Evolutionary conservation across 2,888 invertebrate genomes (phyloP), one percentile per base, ranked within the genome.

Genomic region (Matsumyia berberina): DNA sequence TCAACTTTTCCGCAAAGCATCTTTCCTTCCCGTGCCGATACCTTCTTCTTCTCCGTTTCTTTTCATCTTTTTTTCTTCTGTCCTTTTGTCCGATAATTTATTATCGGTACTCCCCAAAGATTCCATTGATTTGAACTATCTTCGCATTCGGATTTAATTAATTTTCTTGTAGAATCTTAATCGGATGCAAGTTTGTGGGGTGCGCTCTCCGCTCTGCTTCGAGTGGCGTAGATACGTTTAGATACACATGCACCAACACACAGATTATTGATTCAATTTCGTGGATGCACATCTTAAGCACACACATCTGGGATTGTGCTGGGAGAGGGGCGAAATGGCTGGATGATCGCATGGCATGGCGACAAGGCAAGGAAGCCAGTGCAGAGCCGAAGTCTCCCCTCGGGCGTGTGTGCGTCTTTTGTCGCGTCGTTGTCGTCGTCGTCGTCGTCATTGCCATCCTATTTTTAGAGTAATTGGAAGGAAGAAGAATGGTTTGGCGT

Each of bases 381-480:
- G 7, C 17, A 33, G 69, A 74, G 55, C n/a, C n/a, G n/a, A n/a
- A n/a, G n/a, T n/a, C n/a, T 57, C 49, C 69, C 70, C 42, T 62
- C 29, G 70, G 77, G 69, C 46, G 60, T 60, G 53, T 64, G 62
- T 78, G 67, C 76, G 66, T 66, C 58, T 76, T 67, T 69, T 69
- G 77, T 60, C 44, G 53, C 55, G 62, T 37, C 33, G 53, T n/a
- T 39, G 62, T 42, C 9, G 55, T 24, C 31, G 3, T 49, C 35
- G 70, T 31, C 60, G 31, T 62, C 60, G 62, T 55, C 62, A 37
- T 62, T 46, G 53, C 62, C 55, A 39, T 57, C 69, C 69, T 78
- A 78, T 78, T 78, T 78, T 78, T 70, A 70, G 78, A 78, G 78
- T 78, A 78, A 78, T 78, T 78, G 78, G 57, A 78, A 62, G 70